Evolutionary conservation across 2,888 invertebrate genomes (phyloP).

Genomic region (Tigriopus californicus): DNA sequence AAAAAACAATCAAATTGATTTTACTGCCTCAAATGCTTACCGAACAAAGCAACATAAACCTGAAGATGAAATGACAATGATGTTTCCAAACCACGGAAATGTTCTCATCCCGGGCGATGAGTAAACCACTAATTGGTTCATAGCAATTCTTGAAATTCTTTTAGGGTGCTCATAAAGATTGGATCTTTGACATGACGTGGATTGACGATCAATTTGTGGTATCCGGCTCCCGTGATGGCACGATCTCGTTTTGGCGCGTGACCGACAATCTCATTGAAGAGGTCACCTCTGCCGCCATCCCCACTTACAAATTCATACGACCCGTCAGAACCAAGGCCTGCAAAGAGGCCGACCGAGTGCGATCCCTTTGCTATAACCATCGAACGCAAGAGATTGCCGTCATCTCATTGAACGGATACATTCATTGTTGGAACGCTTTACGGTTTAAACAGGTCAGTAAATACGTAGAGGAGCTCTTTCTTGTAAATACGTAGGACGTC

Average conservation of each 20-base stretch:
- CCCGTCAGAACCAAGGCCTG: slow-evolving; percentile 55
- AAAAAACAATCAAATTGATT: too few relatives aligned
- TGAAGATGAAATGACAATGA: too few relatives aligned
- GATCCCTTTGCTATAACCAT: slow-evolving; percentile 71
- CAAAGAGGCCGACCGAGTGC: slow-evolving; percentile 42
- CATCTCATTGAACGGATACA: slow-evolving; percentile 74
- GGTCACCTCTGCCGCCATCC: slow-evolving; percentile 10
- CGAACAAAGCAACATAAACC: too few relatives aligned
- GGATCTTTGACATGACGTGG: slow-evolving; percentile 86
- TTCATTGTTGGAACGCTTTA: slow-evolving; percentile 81
- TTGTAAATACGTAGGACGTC: background rate
- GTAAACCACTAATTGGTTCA: too few relatives aligned
- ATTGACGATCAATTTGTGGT: slow-evolving; percentile 86
- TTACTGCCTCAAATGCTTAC: too few relatives aligned
- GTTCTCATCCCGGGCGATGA: too few relatives aligned
- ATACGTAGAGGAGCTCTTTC: slow-evolving; percentile 17
- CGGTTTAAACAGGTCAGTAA: slow-evolving; percentile 64
- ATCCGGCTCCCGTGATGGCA: slow-evolving; percentile 51
- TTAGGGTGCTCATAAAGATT: slow-evolving; percentile 62
- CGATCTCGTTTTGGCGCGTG: slow-evolving; percentile 9
- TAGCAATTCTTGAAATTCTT: too few relatives aligned
- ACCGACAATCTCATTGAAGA: slow-evolving; percentile 8
- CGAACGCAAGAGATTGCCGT: slow-evolving; percentile 72
- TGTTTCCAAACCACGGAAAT: too few relatives aligned
- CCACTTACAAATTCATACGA: slow-evolving; percentile 32